phyloP scores from a whole-genome alignment of 1,140 invertebrate species.

The Drosophila pandora region DNA sequence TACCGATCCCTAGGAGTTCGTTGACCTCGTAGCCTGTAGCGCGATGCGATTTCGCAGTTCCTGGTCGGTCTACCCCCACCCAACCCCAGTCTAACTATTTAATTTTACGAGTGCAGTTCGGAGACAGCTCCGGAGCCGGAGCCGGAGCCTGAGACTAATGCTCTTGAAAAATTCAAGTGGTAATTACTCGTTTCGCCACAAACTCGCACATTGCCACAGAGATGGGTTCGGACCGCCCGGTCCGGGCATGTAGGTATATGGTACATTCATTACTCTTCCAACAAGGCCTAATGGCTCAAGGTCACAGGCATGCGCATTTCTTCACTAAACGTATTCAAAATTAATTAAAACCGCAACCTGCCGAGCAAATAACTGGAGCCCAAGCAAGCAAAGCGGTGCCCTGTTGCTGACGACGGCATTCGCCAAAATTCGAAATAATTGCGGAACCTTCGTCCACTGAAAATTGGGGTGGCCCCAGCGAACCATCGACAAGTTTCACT shows the following conservation, averaged over 20 bases:
- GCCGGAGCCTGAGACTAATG: conserved; percentile 37
- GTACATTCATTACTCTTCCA: conserved; percentile 55
- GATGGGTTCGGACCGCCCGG: not conserved
- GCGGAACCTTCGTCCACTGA: not conserved
- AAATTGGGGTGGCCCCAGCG: conserved; percentile 5
- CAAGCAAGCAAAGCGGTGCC: not conserved
- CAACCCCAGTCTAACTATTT: conserved; percentile 38
- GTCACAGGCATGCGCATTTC: conserved; percentile 78
- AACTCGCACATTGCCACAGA: conserved; percentile 7
- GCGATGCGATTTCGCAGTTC: too few species aligned
- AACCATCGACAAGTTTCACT: not conserved
- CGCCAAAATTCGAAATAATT: not conserved
- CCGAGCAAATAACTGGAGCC: not conserved
- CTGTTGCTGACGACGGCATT: not conserved
- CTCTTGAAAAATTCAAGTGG: conserved; percentile 77
- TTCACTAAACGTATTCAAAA: conserved; percentile 66
- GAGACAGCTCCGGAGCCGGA: conserved; percentile 2
- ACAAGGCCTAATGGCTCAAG: conserved; percentile 72
- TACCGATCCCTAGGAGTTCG: conserved; percentile 66
- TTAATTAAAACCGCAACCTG: conserved; percentile 66
- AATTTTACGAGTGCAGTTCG: conserved; percentile 60
- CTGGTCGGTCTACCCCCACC: too few species aligned
- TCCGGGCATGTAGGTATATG: conserved; percentile 54
- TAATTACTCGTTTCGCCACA: conserved; percentile 71
- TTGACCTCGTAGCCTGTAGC: conserved; percentile 45